Base-by-base conservation (phyloP, 2,113 vertebrate species). In the Trachemys scripta region DNA sequence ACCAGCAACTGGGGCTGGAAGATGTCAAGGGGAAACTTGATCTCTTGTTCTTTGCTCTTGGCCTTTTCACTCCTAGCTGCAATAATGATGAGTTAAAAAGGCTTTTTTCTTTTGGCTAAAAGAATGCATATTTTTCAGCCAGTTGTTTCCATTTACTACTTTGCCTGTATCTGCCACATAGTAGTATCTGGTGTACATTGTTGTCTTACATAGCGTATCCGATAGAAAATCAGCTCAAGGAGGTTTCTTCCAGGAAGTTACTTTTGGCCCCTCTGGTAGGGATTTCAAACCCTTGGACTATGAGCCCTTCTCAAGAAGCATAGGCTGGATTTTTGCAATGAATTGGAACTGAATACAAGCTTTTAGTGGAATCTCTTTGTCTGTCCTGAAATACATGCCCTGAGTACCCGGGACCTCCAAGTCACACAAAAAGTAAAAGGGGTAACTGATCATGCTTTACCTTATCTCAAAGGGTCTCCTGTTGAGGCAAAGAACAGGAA, bases 221-320 rank as follows among this genome's bases (percentile, higher is more conserved):
- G 22, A 82, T 16, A 3, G 31, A 62, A 90, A 88, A 85, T 1
- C 0, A 82, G 8, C 25, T 82, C 1, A 9, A 88, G 38, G 8
- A 0, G 89, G 94, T 45, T 87, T 47, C 51, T 19, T 11, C 42
- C 2, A 10, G 10, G 29, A 78, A 75, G 45, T 50, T 4, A 1
- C 1, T 3, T 25, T 56, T 38, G 25, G 1, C 35, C 4, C 85
- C 13, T 69, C 47, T 50, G n/a, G n/a, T 1, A 27, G 19, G 10
- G 59, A 16, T 51, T 79, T 53, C 53, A 80, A 92, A 24, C 35
- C 62, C 57, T 53, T 78, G 79, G 86, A 24, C 79, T 69, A 50
- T 59, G 4, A 57, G 31, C 2, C 45, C 25, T 17, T 29, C n/a
- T 35, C 5, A 0, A 0, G 13, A 47, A 10, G 6, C 29, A 29